Evolutionary conservation across 2,797 vertebrate genomes (phyloP).

Genomic region (Aldrovandia affinis): DNA sequence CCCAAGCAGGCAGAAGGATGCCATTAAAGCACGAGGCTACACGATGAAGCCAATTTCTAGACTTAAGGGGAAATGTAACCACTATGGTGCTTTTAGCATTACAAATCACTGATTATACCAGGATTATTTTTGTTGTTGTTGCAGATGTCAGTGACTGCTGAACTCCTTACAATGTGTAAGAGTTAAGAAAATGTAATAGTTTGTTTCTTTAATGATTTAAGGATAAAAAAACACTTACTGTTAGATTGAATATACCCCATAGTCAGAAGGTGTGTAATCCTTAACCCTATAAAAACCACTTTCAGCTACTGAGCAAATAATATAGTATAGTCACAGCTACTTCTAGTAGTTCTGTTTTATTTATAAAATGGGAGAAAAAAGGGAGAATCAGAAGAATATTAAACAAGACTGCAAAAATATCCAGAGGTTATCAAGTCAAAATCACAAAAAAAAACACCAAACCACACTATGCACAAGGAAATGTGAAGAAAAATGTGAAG

Average conservation of each 20-base stretch:
- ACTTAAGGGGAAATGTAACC: slow-evolving; percentile 22
- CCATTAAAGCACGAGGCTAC: slow-evolving; percentile 58
- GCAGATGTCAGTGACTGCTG: not conserved
- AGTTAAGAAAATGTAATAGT: not conserved
- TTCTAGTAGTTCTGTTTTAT: not conserved
- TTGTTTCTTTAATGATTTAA: not conserved
- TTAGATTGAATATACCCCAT: not conserved
- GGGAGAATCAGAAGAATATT: not conserved
- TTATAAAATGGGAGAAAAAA: not conserved
- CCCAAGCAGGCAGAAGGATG: slow-evolving; percentile 55
- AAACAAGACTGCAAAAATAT: not conserved
- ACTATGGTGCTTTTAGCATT: not conserved
- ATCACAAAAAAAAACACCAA: not conserved
- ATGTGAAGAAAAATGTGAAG: too few species aligned
- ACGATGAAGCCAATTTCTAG: slow-evolving; percentile 48
- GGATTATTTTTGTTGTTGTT: not conserved
- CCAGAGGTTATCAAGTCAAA: too few species aligned
- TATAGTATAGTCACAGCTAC: not conserved
- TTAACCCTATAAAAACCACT: too few species aligned
- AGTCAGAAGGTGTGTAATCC: not conserved
- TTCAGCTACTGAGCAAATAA: not conserved
- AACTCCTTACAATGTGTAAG: not conserved
- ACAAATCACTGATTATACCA: slow-evolving; percentile 37
- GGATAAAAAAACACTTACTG: not conserved
- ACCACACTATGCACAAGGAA: not conserved